Conservation (phyloP, 2,113 vertebrate species). For the human (Homo sapiens) region GRCh38 chr9:95183501-95184000, state of each 20-base stretch:
- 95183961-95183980: neutral
- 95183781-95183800: neutral
- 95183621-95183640: neutral
- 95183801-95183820: neutral
- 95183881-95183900: slow-evolving; percentile 23
- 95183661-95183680: neutral
- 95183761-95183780: neutral
- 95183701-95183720: neutral
- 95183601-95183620: neutral
- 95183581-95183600: neutral
- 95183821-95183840: neutral
- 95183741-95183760: neutral
- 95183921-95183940: neutral
- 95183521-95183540: slow-evolving; percentile 32
- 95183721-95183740: neutral
- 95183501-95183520: neutral
- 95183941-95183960: neutral
- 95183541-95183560: slow-evolving; percentile 47
- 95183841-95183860: neutral
- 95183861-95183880: neutral
- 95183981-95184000: neutral
- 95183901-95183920: neutral
- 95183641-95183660: neutral
- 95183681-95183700: neutral
- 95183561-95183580: neutral